Conservation (phyloP, 64 coral and sea anemone genomes). For the Catalaphyllia jardinei region DNA sequence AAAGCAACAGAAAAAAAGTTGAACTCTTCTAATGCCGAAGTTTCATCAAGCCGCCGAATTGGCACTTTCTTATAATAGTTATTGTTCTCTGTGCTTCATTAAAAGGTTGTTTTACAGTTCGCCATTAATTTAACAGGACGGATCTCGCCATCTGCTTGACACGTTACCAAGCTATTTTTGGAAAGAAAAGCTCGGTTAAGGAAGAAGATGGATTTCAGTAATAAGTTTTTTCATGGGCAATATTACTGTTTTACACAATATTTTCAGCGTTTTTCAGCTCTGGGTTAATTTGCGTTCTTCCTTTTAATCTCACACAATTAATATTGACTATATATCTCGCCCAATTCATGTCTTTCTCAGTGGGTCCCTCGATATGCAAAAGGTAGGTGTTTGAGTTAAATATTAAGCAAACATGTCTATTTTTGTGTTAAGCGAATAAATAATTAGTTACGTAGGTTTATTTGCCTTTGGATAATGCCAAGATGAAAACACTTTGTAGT, state of each 20-base stretch:
- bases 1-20: too few relatives aligned
- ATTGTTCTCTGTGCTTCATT: background rate
- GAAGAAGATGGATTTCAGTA: background rate
- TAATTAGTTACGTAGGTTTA: background rate
- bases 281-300: background rate
- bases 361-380: background rate
- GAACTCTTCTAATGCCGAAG: too few relatives aligned
- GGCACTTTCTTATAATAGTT: too few relatives aligned
- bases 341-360: background rate
- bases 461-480: background rate
- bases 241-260: background rate
- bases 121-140: background rate
- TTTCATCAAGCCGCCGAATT: too few relatives aligned
- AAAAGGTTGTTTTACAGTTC: background rate
- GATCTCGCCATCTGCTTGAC: background rate
- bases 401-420: slow-evolving; percentile 12
- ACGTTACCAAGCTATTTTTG: background rate
- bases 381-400: background rate
- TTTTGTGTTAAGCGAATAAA: background rate
- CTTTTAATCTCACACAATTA: background rate
- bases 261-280: background rate
- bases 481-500: background rate
- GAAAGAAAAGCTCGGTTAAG: background rate
- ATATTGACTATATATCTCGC: background rate
- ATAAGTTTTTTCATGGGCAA: background rate